Conservation (phyloP, 2,888 invertebrate species). For the Dynastes hyllus region DNA sequence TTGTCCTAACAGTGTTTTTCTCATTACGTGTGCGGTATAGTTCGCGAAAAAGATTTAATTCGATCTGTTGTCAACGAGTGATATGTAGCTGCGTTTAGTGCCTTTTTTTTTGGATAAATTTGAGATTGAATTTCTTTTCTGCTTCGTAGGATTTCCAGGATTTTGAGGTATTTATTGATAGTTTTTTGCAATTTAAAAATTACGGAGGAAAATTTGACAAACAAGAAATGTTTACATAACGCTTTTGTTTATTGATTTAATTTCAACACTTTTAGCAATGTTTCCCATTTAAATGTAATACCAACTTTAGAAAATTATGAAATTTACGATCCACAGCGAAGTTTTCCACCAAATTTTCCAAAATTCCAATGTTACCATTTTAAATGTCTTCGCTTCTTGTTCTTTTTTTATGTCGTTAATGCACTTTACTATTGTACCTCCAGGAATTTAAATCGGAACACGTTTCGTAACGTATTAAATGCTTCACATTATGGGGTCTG, state of each 20-base stretch:
- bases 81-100: slow-evolving; percentile 24
- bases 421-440: neutral
- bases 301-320: neutral
- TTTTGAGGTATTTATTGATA: slow-evolving; percentile 1
- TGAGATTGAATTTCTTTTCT: neutral
- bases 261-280: neutral
- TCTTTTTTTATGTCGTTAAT: neutral
- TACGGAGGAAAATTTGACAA: too few species aligned
- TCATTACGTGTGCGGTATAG: slow-evolving; percentile 3
- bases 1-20: slow-evolving; percentile 8
- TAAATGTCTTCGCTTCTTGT: neutral
- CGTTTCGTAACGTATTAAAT: neutral
- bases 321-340: neutral
- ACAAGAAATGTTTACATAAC: too few species aligned
- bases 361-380: neutral
- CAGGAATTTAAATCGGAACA: slow-evolving; percentile 11
- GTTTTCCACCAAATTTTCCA: neutral
- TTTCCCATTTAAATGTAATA: too few species aligned
- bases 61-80: neutral
- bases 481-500: neutral
- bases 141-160: neutral
- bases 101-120: slow-evolving; percentile 24
- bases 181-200: neutral
- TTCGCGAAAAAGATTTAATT: slow-evolving; percentile 3
- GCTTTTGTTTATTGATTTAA: neutral